A percentile compares a stretch with the other conserved stretches of the same genome.
These are phyloP conservation scores for Galeopterus variegatus DNA, from an alignment of 2,113 vertebrate genomes.

Conservation along the genomic window DNA sequence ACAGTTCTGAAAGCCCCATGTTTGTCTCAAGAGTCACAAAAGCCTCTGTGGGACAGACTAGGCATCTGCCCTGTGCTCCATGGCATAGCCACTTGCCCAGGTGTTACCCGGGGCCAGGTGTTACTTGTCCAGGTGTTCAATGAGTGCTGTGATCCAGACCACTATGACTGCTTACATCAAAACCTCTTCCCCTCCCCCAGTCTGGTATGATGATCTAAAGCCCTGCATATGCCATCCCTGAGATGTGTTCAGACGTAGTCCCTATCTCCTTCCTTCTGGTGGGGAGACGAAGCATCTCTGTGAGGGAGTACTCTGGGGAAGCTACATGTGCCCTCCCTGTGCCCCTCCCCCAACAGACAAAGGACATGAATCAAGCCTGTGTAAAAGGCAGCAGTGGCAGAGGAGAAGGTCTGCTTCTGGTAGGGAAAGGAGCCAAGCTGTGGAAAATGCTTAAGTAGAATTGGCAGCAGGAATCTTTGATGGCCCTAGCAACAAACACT, in stretches of 20 bases:
- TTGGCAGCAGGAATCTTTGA: constrained; percentile 75
- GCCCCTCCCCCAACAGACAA: neutral
- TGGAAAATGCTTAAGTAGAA: constrained; percentile 70
- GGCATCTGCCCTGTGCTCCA: neutral
- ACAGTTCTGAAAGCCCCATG: neutral
- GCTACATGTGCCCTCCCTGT: neutral
- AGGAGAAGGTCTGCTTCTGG: constrained; percentile 55
- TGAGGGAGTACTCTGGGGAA: neutral
- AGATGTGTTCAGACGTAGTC: neutral
- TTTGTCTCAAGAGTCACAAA: neutral
- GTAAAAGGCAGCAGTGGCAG: constrained; percentile 52
- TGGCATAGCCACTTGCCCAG: neutral
- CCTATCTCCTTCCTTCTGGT: neutral
- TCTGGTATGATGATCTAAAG: neutral
- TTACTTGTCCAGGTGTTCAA: neutral
- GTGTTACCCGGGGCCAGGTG: neutral
- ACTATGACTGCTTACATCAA: neutral
- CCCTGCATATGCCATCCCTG: neutral
- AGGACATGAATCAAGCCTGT: constrained; percentile 11
- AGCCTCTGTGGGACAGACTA: neutral
- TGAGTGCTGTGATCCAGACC: neutral
- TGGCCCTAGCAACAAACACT: constrained; percentile 63
- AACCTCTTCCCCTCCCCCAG: neutral
- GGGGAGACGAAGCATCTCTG: neutral
- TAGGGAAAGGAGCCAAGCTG: constrained; percentile 41